Percentiles rank a stretch among this genome's conserved stretches.
phyloP scores from a whole-genome alignment of 1,140 invertebrate genomes.

The Drosophila ironensis region DNA sequence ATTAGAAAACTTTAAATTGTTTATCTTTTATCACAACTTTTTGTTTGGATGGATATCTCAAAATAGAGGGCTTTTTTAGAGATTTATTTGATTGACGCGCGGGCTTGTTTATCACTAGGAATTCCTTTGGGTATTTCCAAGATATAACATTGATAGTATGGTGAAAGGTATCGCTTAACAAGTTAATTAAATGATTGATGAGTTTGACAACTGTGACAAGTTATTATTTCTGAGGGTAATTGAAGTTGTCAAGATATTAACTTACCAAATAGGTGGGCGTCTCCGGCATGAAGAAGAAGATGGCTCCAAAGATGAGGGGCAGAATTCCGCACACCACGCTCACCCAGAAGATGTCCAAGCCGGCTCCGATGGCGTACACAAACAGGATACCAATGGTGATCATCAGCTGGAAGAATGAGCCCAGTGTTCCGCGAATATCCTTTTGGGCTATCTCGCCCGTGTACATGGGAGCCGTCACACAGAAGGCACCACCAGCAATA shows the following conservation, averaged over 20 bases:
- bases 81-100: slow-evolving; percentile 8
- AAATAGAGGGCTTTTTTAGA: background rate
- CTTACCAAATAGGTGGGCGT: slow-evolving; percentile 85
- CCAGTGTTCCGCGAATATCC: slow-evolving; percentile 89
- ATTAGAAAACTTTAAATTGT: background rate
- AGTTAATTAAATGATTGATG: background rate
- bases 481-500: slow-evolving; percentile 88
- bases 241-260: too few species aligned
- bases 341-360: slow-evolving; percentile 84
- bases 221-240: background rate
- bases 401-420: slow-evolving; percentile 90
- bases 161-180: too few species aligned
- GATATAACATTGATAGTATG: too few species aligned
- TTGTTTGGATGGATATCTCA: slow-evolving; percentile 8
- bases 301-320: slow-evolving; percentile 86
- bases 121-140: background rate
- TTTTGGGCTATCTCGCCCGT: slow-evolving; percentile 91
- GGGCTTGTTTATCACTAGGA: background rate
- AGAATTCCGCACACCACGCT: slow-evolving; percentile 87
- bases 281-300: slow-evolving; percentile 91
- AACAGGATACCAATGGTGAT: slow-evolving; percentile 89
- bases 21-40: background rate
- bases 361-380: slow-evolving; percentile 86
- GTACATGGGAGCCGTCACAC: slow-evolving; percentile 90
- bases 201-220: background rate